A percentile compares a stretch with the other conserved stretches of the same genome.
phyloP scores from a whole-genome alignment of 2,797 vertebrate genomes.

The Eulemur rubriventer region DNA sequence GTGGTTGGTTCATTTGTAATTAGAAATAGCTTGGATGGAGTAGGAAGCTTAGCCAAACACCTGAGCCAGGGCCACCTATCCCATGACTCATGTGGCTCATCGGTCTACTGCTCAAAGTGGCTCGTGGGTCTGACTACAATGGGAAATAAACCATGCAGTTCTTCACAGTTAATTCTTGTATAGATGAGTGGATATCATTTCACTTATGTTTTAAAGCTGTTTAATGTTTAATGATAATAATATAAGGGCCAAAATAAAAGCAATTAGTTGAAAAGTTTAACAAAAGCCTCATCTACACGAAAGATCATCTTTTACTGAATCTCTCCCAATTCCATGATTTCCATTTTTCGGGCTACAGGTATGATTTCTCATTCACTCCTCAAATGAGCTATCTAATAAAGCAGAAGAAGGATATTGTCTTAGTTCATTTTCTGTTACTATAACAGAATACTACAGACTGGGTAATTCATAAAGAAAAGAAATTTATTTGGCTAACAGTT shows the following conservation, averaged over 20 bases:
- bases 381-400: not conserved
- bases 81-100: not conserved
- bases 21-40: not conserved
- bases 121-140: not conserved
- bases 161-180: not conserved
- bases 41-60: not conserved
- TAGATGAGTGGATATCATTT: not conserved
- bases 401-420: not conserved
- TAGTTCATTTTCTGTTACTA: not conserved
- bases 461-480: not conserved
- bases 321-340: not conserved
- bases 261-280: constrained; percentile 28
- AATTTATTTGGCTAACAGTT: not conserved
- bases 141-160: not conserved
- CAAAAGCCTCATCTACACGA: not conserved
- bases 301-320: constrained; percentile 7
- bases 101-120: not conserved
- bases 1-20: not conserved
- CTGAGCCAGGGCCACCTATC: not conserved
- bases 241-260: not conserved
- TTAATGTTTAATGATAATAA: not conserved
- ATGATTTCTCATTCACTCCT: not conserved
- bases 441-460: not conserved
- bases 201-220: not conserved
- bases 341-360: not conserved